phyloP scores from a whole-genome alignment of 2,113 vertebrate species.

The Aegotheles bennettii region DNA sequence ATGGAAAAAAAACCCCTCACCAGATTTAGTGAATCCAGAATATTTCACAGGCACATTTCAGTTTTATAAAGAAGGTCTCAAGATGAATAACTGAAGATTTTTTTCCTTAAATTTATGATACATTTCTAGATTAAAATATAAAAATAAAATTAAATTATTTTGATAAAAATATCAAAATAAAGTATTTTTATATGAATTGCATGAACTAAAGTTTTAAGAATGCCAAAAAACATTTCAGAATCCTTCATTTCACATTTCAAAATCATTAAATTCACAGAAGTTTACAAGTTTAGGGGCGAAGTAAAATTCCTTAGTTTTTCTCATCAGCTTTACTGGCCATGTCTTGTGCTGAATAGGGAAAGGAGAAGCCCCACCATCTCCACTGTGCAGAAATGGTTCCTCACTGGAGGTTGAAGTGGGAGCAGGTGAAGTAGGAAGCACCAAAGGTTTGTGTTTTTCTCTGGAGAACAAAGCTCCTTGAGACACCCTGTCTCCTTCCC shows the following conservation, averaged over 20 bases:
- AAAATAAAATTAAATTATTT: background rate
- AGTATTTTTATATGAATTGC: background rate
- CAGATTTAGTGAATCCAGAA: background rate
- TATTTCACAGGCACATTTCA: background rate
- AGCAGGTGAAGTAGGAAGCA: background rate
- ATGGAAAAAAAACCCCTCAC: background rate
- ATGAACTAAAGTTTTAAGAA: background rate
- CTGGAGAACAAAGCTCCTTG: background rate
- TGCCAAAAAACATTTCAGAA: background rate
- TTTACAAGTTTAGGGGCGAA: background rate
- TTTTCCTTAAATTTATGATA: background rate
- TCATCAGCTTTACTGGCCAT: background rate
- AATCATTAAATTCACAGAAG: background rate
- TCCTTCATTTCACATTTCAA: background rate
- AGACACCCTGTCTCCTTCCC: background rate
- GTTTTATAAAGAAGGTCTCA: background rate
- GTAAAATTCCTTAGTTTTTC: background rate
- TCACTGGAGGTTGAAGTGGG: background rate
- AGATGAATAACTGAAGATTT: background rate
- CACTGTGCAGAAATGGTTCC: accelerated
- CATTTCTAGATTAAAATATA: background rate
- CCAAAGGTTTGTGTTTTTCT: background rate
- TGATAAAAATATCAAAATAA: background rate
- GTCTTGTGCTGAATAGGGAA: background rate
- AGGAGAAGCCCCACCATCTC: background rate